A percentile compares a stretch with the other conserved stretches of the same genome.
Evolutionary conservation across 2,888 invertebrate species (phyloP).

Genomic region (Exephanes ischioxanthus): DNA sequence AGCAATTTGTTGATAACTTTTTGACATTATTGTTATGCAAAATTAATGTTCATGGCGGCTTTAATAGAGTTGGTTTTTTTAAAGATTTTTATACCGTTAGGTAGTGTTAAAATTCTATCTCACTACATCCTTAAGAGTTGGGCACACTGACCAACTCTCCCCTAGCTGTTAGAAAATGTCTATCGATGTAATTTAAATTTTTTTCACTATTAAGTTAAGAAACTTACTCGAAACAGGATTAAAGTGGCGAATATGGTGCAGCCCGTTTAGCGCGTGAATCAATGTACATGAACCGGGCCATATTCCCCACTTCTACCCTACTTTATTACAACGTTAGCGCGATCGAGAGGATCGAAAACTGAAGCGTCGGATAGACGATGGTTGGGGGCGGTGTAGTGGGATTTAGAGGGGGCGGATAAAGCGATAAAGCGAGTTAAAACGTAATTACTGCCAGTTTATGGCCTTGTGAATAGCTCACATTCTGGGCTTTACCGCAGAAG

Average conservation of each 20-base stretch:
- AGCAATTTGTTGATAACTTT: too few relatives aligned
- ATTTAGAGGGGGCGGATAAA: conserved; percentile 43
- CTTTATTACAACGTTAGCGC: neutral
- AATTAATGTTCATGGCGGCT: too few relatives aligned
- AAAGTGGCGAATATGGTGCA: too few relatives aligned
- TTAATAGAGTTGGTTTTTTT: too few relatives aligned
- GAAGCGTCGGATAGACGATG: neutral
- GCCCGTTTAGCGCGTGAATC: too few relatives aligned
- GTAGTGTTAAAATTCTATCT: too few relatives aligned
- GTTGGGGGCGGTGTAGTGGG: conserved; percentile 7
- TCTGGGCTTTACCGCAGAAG: conserved; percentile 42
- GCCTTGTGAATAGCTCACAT: conserved; percentile 60
- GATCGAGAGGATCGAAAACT: neutral
- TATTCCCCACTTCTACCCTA: too few relatives aligned
- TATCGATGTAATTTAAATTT: conserved; percentile 23
- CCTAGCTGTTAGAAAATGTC: conserved; percentile 4
- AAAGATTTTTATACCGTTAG: too few relatives aligned
- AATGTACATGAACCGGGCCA: too few relatives aligned
- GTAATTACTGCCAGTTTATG: conserved; percentile 66
- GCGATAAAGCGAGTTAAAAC: conserved; percentile 65
- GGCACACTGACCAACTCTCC: neutral
- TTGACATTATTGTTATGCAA: too few relatives aligned
- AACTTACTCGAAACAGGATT: neutral
- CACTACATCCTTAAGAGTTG: too few relatives aligned
- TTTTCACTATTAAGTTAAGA: neutral